A percentile compares a stretch with the other conserved stretches of the same genome.
Conservation (phyloP, 2,113 vertebrate species). For the Rhadina sibilatrix region DNA sequence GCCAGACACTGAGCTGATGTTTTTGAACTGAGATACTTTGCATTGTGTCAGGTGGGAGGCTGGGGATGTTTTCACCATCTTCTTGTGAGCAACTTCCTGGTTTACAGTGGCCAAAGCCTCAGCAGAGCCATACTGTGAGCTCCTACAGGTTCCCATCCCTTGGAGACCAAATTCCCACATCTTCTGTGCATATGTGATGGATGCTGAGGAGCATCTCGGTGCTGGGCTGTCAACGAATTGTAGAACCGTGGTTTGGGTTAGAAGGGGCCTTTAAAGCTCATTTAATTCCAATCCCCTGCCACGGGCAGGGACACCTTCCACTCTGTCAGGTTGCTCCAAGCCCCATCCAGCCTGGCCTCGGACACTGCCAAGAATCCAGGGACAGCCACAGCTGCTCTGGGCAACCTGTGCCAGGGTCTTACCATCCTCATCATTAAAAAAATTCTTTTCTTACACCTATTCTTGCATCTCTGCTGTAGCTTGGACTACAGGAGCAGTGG, state of each 20-base stretch:
- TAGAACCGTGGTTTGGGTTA: not conserved
- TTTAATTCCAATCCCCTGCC: fast-evolving
- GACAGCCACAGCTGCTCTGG: not conserved
- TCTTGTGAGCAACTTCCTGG: fast-evolving
- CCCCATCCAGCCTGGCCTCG: fast-evolving
- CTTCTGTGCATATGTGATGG: fast-evolving
- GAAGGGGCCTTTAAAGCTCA: not conserved
- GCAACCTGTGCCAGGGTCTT: fast-evolving
- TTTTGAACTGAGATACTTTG: not conserved
- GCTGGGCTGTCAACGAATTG: not conserved
- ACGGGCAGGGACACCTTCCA: fast-evolving
- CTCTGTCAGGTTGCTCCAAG: fast-evolving
- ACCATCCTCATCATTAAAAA: fast-evolving
- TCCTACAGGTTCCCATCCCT: not conserved
- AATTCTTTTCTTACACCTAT: fast-evolving
- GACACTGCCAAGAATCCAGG: not conserved
- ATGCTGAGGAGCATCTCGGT: not conserved
- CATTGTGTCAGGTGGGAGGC: fast-evolving
- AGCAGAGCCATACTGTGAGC: not conserved
- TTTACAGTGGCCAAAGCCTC: not conserved
- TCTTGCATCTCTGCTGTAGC: not conserved
- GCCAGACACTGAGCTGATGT: not conserved
- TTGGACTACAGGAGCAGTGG: not conserved
- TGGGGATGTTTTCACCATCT: not conserved
- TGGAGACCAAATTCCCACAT: fast-evolving